Evolutionary conservation across 2,797 vertebrate species (phyloP), one percentile per base, ranked within the genome.

Genomic region (Aldrovandia affinis): DNA sequence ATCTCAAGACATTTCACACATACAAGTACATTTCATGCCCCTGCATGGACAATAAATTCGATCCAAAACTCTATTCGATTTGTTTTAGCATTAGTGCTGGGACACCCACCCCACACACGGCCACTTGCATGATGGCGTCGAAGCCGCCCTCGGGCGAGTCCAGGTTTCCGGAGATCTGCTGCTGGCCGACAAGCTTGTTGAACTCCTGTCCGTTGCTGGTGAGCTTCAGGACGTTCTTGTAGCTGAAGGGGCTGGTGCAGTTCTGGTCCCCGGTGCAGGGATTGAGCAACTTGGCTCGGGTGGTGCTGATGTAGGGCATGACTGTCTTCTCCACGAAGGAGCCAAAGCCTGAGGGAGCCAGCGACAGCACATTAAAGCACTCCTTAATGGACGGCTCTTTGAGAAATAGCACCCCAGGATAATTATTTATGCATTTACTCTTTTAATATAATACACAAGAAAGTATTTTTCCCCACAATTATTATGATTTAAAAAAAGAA

Each of bases 271-370:
- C 94, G 0, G 97, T 96, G 90, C 98, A 99, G 39, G 98, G 98
- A 91, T 99, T 99, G 88, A 94, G 91, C 82, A 99, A 94, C 86
- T 98, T 96, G 85, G 98, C 98, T 0, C 97, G 97, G 0, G 98
- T 99, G 78, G 98, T 99, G 92, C 98, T 99, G 87, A 98, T 99
- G 86, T 99, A 99, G 0, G 98, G 98, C 98, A 99, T 99, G 36
- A 99, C 98, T 0, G 98, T 99, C 93, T 99, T 99, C 93, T 99
- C 98, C 91, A 99, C 98, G 84, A 99, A 99, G 33, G 98, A 99
- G 28, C 98, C 98, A 65, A 99, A 99, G 6, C 98, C 98, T 99
- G 3, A 14, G 3, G 39, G 44, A 54, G 3, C 57, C 15, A 18
- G 20, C 5, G 57, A 59, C 47, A n/a, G n/a, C n/a, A n/a, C n/a